A percentile compares a stretch with the other conserved stretches of the same genome.
phyloP scores from a whole-genome alignment of 2,113 vertebrate genomes.

The Puntigrus tetrazona region DNA sequence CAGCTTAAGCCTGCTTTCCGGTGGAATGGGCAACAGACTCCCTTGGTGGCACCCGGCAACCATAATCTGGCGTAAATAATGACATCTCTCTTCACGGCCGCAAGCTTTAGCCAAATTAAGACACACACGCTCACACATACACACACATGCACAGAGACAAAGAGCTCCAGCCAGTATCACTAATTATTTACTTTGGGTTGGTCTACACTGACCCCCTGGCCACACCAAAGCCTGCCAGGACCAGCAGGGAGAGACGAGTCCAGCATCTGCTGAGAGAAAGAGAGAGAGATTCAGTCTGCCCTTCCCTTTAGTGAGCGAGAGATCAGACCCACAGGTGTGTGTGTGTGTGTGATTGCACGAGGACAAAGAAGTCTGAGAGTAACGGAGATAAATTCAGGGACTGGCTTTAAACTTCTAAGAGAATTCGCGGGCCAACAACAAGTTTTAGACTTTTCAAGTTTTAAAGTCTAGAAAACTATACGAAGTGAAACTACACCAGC shows the following conservation, averaged over 20 bases:
- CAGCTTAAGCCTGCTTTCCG: conserved; percentile 83
- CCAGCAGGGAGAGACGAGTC: conserved; percentile 42
- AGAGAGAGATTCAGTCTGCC: conserved; percentile 36
- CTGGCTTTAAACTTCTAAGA: neutral
- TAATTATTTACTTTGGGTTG: conserved; percentile 82
- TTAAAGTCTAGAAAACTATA: neutral
- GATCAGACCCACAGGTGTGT: conserved; percentile 36
- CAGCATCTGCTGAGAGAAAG: conserved; percentile 45
- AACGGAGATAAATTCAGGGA: neutral
- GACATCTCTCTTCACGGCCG: conserved; percentile 73
- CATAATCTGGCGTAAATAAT: conserved; percentile 93
- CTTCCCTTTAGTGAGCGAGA: neutral
- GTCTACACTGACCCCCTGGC: conserved; percentile 77
- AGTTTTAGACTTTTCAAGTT: neutral
- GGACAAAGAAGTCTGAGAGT: neutral
- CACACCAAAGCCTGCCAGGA: conserved; percentile 70
- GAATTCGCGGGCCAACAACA: neutral
- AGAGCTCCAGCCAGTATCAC: conserved; percentile 78
- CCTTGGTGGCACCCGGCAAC: conserved; percentile 82
- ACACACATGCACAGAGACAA: conserved; percentile 63
- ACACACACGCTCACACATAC: conserved; percentile 38
- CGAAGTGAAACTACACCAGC: neutral
- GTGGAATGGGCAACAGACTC: conserved; percentile 75
- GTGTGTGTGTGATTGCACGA: conserved; percentile 22
- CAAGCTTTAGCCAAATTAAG: conserved; percentile 57